Evolutionary conservation across 2,113 vertebrate genomes (phyloP).

Genomic region (Oenanthe oenanthe): DNA sequence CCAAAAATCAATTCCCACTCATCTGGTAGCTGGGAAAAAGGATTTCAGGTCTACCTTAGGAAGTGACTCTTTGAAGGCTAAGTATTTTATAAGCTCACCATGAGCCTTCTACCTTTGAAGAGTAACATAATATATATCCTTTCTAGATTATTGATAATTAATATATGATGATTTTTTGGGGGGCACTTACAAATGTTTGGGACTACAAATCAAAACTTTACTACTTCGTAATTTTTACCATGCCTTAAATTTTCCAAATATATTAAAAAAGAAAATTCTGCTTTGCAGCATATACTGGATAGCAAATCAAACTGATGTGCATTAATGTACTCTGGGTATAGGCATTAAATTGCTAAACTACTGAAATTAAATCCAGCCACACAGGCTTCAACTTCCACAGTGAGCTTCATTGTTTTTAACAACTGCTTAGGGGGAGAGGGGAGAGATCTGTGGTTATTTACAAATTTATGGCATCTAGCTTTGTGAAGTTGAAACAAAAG

Average conservation of each 20-base stretch:
- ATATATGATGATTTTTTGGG: neutral
- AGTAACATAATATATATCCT: neutral
- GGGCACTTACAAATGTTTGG: neutral
- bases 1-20: neutral
- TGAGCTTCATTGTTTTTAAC: conserved; percentile 8
- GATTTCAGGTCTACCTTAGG: neutral
- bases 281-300: neutral
- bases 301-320: neutral
- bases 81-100: neutral
- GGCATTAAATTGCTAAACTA: neutral
- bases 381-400: neutral
- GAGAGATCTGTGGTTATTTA: conserved; percentile 24
- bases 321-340: neutral
- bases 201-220: neutral
- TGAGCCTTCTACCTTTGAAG: neutral
- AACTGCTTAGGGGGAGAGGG: neutral
- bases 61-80: neutral
- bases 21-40: neutral
- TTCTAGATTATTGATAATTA: neutral
- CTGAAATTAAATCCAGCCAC: neutral
- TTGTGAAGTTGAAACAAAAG: conserved; percentile 39
- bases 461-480: conserved; percentile 12
- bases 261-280: neutral
- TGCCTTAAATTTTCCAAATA: neutral
- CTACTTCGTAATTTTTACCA: neutral